Conservation (phyloP, 2,888 invertebrate species). For the Pammene aurita region DNA sequence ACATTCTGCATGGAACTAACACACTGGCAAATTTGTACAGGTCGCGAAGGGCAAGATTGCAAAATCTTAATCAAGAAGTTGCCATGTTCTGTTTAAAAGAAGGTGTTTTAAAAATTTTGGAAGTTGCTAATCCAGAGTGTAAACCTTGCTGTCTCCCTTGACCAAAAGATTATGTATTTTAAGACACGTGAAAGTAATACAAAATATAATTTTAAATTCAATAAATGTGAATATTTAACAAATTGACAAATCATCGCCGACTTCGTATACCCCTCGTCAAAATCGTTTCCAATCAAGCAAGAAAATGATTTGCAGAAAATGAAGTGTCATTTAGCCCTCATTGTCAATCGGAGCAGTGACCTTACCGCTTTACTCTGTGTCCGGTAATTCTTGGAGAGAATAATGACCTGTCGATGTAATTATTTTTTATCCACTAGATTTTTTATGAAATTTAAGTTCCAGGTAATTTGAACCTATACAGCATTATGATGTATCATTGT, state of each 20-base stretch:
- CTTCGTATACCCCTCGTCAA: background rate
- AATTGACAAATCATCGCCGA: background rate
- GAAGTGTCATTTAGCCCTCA: constrained; percentile 29
- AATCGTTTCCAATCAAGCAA: background rate
- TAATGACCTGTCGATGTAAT: constrained; percentile 21
- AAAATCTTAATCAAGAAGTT: constrained; percentile 16
- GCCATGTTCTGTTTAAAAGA: background rate
- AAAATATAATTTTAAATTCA: background rate
- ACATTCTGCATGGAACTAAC: constrained; percentile 32
- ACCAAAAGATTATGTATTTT: too few species aligned
- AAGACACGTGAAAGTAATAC: background rate
- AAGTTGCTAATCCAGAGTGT: too few species aligned
- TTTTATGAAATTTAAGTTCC: background rate
- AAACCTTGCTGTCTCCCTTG: too few species aligned
- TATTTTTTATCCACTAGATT: constrained; percentile 16
- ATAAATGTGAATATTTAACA: background rate
- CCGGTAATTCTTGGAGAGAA: constrained; percentile 29
- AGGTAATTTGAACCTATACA: background rate
- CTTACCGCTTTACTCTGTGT: constrained; percentile 27
- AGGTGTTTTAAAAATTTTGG: too few species aligned
- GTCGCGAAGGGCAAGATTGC: constrained; percentile 31
- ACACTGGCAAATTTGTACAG: constrained; percentile 28
- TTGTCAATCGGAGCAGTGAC: constrained; percentile 35
- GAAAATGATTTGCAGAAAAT: constrained; percentile 39
- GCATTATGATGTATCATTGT: background rate